These are phyloP conservation scores for Apeira syringaria DNA, from an alignment of 2,888 invertebrate species.

Conservation along the genomic window DNA sequence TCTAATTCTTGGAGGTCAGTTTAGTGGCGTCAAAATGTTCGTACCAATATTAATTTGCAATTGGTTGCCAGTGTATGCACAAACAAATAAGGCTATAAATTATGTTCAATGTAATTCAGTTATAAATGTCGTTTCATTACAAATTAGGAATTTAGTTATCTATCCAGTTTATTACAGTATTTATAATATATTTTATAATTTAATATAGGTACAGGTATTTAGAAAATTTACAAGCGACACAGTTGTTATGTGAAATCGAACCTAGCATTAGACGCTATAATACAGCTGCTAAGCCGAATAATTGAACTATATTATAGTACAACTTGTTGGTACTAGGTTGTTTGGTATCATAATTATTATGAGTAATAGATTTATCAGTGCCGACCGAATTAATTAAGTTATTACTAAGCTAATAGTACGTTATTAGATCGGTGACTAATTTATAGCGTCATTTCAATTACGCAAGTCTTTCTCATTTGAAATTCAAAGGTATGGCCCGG, in stretches of 20 bases:
- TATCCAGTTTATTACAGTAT: too few relatives aligned
- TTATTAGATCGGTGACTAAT: slow-evolving; percentile 42
- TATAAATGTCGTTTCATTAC: too few relatives aligned
- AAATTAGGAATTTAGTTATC: too few relatives aligned
- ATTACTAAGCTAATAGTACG: slow-evolving; percentile 30
- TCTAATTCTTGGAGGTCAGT: too few relatives aligned
- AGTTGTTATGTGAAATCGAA: slow-evolving; percentile 7
- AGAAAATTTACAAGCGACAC: slow-evolving; percentile 8
- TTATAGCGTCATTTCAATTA: slow-evolving; percentile 65
- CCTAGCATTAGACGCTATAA: slow-evolving; percentile 13
- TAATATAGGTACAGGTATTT: background rate
- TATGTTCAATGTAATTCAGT: too few relatives aligned
- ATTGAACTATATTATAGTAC: slow-evolving; percentile 18
- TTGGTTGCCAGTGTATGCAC: too few relatives aligned
- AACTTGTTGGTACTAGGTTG: slow-evolving; percentile 8
- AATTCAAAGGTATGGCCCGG: slow-evolving; percentile 64
- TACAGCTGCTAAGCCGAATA: slow-evolving; percentile 18
- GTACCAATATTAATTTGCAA: too few relatives aligned
- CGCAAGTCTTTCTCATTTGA: slow-evolving; percentile 69
- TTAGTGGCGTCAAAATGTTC: too few relatives aligned
- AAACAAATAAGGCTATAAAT: too few relatives aligned
- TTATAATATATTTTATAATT: too few relatives aligned
- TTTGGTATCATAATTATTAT: slow-evolving; percentile 10
- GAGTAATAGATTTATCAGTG: slow-evolving; percentile 17
- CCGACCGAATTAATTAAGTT: slow-evolving; percentile 31